Conservation (phyloP, 2,888 invertebrate genomes). For the Cremastinae sp. region DNA sequence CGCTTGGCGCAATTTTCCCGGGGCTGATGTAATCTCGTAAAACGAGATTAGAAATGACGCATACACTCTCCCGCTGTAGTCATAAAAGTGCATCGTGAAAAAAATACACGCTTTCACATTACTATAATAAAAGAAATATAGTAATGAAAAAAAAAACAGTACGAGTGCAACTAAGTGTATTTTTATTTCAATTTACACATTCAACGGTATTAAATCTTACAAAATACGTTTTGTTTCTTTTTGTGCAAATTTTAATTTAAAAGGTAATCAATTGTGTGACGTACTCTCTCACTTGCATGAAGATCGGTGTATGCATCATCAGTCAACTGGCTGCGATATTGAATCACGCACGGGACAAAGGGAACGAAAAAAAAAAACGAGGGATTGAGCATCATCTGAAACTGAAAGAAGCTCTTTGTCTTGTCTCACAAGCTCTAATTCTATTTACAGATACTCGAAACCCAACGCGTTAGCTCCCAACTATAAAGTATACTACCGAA, state of each 20-base stretch:
- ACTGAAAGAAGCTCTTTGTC: constrained; percentile 51
- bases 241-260: no score
- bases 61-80: not conserved
- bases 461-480: constrained; percentile 35
- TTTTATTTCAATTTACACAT: constrained; percentile 1
- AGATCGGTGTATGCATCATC: not conserved
- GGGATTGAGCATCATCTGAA: constrained; percentile 22
- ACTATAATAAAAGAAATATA: not conserved
- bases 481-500: constrained; percentile 4
- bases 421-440: constrained; percentile 43
- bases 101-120: constrained; percentile 2
- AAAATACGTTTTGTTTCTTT: no score
- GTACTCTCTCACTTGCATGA: no score
- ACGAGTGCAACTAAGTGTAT: not conserved
- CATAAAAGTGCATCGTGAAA: constrained; percentile 29
- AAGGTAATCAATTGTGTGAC: no score
- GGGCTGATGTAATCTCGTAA: constrained; percentile 46
- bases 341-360: not conserved
- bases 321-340: no score
- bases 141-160: constrained; percentile 7
- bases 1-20: constrained; percentile 33
- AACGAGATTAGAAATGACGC: constrained; percentile 48
- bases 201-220: no score
- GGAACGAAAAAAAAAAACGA: constrained; percentile 4
- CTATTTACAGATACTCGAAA: constrained; percentile 57